Base-by-base conservation (phyloP, 53 echinoderm and acorn worm genomes). In the Apostichopus leukothele region DNA sequence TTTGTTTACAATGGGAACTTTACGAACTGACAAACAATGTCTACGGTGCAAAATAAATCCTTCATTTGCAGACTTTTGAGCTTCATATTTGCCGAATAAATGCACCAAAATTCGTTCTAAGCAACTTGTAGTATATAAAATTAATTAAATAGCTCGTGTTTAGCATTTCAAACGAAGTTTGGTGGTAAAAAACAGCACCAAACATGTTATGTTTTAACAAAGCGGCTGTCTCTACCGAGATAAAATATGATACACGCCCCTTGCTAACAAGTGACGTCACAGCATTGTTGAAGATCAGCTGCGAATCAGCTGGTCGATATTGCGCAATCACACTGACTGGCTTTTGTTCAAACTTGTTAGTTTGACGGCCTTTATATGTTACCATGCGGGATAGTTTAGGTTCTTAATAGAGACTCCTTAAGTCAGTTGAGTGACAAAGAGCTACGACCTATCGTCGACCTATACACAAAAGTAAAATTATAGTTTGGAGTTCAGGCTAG, bases 261-360 rank as follows among this genome's bases (percentile, higher is more conserved):
- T 22, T 61, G 84, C 19, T 53, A 84, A 84, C 19, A 63, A 57
- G 57, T 84, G 84, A 84, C 84, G 84, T 84, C 84, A 84, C 84
- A 19, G 55, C 19, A 53, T 50, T 25, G 78, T 89, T 52, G 73
- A n/a, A 27, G 7, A 76, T 75, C 88, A 88, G 88, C 76, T 88
- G 75, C 20, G 73, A 60, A 88, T 91, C 91, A 91, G 91, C 91
- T 91, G 91, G 53, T 81, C 53, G 80, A 51, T 54, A 88, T 88
- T 91, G 88, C 79, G 91, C 91, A 88, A 88, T 88, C 88, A 39
- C 39, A 39, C 39, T 3, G 39, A 39, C 39, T 3, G 39, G 79
- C 51, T 74, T 90, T 75, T 75, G 75, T 75, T 75, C 9, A 75
- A 39, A 63, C 63, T 63, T 63, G 63, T 63, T 63, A 63, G 12